Percentiles rank a stretch among this genome's conserved stretches.
phyloP scores from a whole-genome alignment of 35 echinoderm and acorn worm genomes.

The Stichopus chloronotus region DNA sequence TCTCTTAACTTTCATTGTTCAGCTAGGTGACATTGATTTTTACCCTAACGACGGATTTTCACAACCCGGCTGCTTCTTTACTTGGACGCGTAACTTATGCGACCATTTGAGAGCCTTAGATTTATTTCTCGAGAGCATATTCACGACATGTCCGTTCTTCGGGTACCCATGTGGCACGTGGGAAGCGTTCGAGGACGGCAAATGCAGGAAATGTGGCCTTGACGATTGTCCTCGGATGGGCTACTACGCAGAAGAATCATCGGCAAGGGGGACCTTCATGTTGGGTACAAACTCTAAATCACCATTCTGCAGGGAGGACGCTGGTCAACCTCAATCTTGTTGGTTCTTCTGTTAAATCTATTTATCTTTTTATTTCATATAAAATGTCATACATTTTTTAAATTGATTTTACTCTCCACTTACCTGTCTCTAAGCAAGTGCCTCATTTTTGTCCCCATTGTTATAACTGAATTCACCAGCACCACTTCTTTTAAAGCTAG shows the following conservation, averaged over 20 bases:
- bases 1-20: neutral
- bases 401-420: too few relatives aligned
- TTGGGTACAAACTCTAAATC: slow-evolving; percentile 39
- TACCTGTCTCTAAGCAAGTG: too few relatives aligned
- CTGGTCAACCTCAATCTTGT: neutral
- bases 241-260: slow-evolving; percentile 75
- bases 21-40: slow-evolving; percentile 73
- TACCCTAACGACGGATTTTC: slow-evolving; percentile 67
- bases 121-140: slow-evolving; percentile 71
- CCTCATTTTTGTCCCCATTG: too few relatives aligned
- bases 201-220: slow-evolving; percentile 56
- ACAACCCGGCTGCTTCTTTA: slow-evolving; percentile 57
- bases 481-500: too few relatives aligned
- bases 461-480: too few relatives aligned
- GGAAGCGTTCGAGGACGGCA: slow-evolving; percentile 63
- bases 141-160: slow-evolving; percentile 24
- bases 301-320: slow-evolving; percentile 61
- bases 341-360: neutral
- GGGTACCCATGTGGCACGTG: slow-evolving; percentile 72
- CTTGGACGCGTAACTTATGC: slow-evolving; percentile 36
- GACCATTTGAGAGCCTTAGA: slow-evolving; percentile 60
- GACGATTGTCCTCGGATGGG: slow-evolving; percentile 76
- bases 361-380: too few relatives aligned
- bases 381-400: too few relatives aligned
- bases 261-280: slow-evolving; percentile 67